Conservation (phyloP, 2,888 invertebrate genomes). For the Desoria tigrina region DNA sequence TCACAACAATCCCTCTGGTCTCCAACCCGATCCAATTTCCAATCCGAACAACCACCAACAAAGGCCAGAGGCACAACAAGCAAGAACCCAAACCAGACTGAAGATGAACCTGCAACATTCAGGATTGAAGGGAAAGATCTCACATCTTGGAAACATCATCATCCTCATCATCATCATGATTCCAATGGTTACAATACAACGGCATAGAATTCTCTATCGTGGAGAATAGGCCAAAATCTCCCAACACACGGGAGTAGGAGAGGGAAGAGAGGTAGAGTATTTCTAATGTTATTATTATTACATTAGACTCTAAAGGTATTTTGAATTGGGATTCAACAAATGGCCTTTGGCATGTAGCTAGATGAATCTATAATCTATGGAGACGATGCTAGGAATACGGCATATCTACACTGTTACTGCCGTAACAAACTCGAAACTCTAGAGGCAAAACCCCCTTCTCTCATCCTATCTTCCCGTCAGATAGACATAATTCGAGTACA, state of each 20-base stretch:
- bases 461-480: neutral
- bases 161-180: no score
- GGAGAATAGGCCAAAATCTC: no score
- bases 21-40: no score
- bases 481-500: neutral
- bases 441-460: constrained; percentile 7
- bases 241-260: no score
- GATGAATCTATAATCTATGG: constrained; percentile 8
- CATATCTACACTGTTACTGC: neutral
- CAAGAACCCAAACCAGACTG: constrained; percentile 18
- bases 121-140: no score
- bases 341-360: constrained; percentile 7
- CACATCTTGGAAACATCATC: no score
- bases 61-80: constrained; percentile 1
- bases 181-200: no score
- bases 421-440: neutral
- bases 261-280: no score
- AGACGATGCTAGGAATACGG: neutral
- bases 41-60: neutral
- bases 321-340: constrained; percentile 12
- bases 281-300: constrained; percentile 3
- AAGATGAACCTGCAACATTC: constrained; percentile 14
- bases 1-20: no score
- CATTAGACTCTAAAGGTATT: constrained; percentile 11
- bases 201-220: no score